Evolutionary conservation across 2,888 invertebrate species (phyloP), one percentile per base, ranked within the genome.

Genomic region (Caenorhabditis sp.): DNA sequence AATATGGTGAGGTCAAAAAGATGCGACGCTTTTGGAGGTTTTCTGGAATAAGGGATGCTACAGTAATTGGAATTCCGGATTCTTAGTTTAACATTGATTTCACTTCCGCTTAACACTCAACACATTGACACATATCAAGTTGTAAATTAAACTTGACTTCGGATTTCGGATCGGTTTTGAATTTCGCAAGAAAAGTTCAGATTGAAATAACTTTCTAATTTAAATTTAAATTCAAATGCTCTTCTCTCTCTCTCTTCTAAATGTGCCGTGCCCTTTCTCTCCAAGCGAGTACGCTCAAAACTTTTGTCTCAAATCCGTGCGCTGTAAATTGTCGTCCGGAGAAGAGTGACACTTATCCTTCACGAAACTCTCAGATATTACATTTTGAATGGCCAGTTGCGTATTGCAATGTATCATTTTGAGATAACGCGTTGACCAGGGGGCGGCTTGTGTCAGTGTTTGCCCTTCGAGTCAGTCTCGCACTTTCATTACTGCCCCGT

Each of bases 361-460:
- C 74, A 62, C 65, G 60, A 76, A 76, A 67, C 67, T 67, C 67
- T 60, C 67, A 79, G 79, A 79, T 79, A 79, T 79, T 79, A 79
- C 80, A 80, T 79, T 80, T 79, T 69, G 80, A 74, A 80, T 72
- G 72, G 80, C 80, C 80, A 80, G 80, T 80, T 80, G 80, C 72
- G 80, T 72, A 72, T 80, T 74, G 80, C 80, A 80, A 80, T 80
- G 81, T 81, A 81, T 81, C 81, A 81, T 77, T 81, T 76, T 60
- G 76, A 70, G 81, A 81, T 80, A 80, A 69, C 80, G 64, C 58
- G n/a, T n/a, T 79, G 79, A 79, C 79, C 79, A 79, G 64, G 61
- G 62, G 53, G 20, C 55, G 55, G 47, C 53, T 4, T 32, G 32
- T 11, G 40, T 70, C 18, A 47, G 70, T 70, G 69, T 70, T 78